Evolutionary conservation across 1,140 invertebrate species (phyloP).

Genomic region (Brachionus plicatilis): DNA sequence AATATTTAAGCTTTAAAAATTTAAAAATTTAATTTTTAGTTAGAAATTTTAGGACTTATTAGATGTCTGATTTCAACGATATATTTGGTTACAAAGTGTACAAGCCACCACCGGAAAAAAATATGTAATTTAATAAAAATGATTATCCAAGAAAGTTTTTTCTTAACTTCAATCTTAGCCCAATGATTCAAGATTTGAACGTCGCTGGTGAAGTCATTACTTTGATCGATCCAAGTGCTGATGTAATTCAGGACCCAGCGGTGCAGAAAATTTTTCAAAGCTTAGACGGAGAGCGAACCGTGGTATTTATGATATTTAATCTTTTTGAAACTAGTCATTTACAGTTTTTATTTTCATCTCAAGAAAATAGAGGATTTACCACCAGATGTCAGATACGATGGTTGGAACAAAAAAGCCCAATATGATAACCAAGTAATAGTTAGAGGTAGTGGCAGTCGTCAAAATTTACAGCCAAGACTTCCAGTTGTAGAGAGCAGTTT

Average conservation of each 20-base stretch:
- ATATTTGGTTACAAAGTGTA: constrained; percentile 38
- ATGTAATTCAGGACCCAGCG: constrained; percentile 34
- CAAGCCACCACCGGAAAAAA: constrained; percentile 39
- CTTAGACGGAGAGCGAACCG: constrained; percentile 35
- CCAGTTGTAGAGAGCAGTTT: constrained; percentile 27
- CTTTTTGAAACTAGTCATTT: neutral
- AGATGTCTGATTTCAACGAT: constrained; percentile 38
- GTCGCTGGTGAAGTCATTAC: constrained; percentile 18
- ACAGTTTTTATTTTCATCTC: neutral
- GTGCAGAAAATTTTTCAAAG: constrained; percentile 33
- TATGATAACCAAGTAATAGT: constrained; percentile 35
- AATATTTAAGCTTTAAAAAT: neutral
- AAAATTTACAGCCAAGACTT: constrained; percentile 21
- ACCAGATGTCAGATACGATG: constrained; percentile 29
- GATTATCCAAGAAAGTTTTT: neutral
- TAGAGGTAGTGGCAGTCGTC: neutral
- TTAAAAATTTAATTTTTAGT: neutral
- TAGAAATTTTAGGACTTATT: neutral
- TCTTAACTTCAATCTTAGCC: neutral
- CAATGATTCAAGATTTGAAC: constrained; percentile 35
- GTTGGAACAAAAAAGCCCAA: constrained; percentile 39
- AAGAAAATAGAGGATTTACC: constrained; percentile 36
- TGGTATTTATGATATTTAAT: neutral
- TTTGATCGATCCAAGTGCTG: constrained; percentile 36
- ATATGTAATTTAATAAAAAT: neutral